Percentiles rank a stretch among this genome's conserved stretches.
Conservation (phyloP, 2,797 vertebrate genomes). For the Avahi laniger region DNA sequence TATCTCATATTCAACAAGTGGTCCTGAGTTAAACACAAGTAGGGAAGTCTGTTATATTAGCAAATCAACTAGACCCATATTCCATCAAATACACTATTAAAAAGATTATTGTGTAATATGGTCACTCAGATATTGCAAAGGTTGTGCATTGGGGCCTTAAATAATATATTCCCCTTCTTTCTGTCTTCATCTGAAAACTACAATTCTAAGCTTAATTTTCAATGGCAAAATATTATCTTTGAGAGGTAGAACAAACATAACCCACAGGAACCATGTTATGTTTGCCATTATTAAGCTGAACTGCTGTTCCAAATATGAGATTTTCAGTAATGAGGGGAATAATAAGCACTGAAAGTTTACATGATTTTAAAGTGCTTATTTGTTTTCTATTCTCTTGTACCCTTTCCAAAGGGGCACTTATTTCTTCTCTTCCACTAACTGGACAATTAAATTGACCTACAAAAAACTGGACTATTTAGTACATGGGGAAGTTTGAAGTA, state of each 20-base stretch:
- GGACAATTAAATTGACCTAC: neutral
- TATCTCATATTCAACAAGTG: constrained; percentile 16
- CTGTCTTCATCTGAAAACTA: neutral
- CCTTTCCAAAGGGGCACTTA: neutral
- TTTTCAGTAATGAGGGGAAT: constrained; percentile 46
- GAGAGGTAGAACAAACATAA: neutral
- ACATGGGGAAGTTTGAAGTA: neutral
- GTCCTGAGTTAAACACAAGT: neutral
- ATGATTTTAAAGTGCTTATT: neutral
- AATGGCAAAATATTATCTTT: constrained; percentile 22
- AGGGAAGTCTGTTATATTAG: neutral
- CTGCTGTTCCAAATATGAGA: constrained; percentile 40
- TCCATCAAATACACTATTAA: neutral
- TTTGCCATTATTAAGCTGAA: constrained; percentile 39
- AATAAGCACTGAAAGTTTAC: constrained; percentile 15
- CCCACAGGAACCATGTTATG: constrained; percentile 25
- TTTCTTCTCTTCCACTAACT: constrained; percentile 1
- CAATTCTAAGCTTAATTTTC: constrained; percentile 27
- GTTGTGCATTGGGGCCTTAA: neutral
- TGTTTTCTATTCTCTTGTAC: neutral
- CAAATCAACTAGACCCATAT: neutral
- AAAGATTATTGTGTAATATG: neutral
- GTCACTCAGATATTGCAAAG: neutral
- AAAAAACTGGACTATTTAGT: neutral
- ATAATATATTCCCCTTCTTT: neutral